A percentile compares a stretch with the other conserved stretches of the same genome.
These are phyloP conservation scores for Diogma glabrata DNA, from an alignment of 2,888 invertebrate genomes.

Conservation along the genomic window DNA sequence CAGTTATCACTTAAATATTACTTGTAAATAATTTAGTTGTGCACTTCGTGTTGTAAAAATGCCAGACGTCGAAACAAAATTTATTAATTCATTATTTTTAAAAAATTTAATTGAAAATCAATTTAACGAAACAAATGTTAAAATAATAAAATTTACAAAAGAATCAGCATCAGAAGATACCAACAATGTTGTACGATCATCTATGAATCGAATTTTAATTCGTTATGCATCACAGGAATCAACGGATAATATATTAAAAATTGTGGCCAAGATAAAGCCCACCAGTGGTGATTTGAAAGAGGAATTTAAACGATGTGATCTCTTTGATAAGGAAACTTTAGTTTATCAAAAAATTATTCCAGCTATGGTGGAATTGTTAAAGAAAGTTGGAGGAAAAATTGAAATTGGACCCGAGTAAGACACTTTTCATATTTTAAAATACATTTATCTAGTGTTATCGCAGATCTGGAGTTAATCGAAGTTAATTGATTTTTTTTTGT, in stretches of 20 bases:
- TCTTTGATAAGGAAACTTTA: conserved; percentile 15
- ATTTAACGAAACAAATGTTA: conserved; percentile 13
- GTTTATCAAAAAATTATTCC: conserved; percentile 14
- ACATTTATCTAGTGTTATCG: not conserved
- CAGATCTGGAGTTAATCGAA: not conserved
- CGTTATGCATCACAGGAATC: conserved; percentile 12
- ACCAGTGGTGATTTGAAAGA: conserved; percentile 13
- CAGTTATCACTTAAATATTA: no score
- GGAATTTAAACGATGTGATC: conserved; percentile 13
- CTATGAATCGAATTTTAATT: conserved; percentile 13
- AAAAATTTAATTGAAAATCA: conserved; percentile 15
- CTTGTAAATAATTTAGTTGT: no score
- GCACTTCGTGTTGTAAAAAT: conserved; percentile 8
- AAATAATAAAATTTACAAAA: conserved; percentile 12
- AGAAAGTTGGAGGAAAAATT: conserved; percentile 14
- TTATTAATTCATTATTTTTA: conserved; percentile 17
- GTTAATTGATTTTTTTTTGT: no score
- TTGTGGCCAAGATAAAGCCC: conserved; percentile 15
- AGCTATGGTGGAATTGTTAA: conserved; percentile 9
- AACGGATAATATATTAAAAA: conserved; percentile 9
- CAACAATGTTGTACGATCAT: conserved; percentile 4
- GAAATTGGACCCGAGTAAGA: conserved; percentile 17
- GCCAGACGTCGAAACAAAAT: conserved; percentile 14
- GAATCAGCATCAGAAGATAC: conserved; percentile 12
- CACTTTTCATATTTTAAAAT: not conserved